These are phyloP conservation scores for Hyphantria cunea DNA, from an alignment of 1,140 invertebrate genomes.

Conservation along the genomic window DNA sequence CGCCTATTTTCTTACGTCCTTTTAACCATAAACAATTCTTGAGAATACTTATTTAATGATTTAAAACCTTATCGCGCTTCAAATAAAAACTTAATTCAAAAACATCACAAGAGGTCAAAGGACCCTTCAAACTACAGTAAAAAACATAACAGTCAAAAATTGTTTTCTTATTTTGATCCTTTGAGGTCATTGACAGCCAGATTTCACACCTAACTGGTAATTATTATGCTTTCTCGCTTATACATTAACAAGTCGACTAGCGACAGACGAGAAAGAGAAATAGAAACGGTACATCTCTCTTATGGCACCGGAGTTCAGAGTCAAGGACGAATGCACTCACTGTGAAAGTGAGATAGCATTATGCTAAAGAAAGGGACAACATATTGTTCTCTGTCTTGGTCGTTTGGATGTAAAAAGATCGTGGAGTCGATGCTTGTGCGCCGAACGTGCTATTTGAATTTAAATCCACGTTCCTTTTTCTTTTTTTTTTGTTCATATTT, in stretches of 20 bases:
- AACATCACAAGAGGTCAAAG: slow-evolving; percentile 52
- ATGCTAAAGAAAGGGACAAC: slow-evolving; percentile 45
- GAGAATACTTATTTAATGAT: too few species aligned
- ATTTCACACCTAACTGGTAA: slow-evolving; percentile 62
- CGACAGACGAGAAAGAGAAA: slow-evolving; percentile 47
- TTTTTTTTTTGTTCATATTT: slow-evolving; percentile 28
- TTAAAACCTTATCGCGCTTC: too few species aligned
- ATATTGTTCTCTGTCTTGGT: slow-evolving; percentile 45
- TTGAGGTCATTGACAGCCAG: slow-evolving; percentile 70
- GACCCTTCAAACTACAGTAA: slow-evolving; percentile 62
- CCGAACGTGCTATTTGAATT: slow-evolving; percentile 36
- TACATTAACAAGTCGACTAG: slow-evolving; percentile 23
- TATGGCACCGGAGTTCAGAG: slow-evolving; percentile 52
- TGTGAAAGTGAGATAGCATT: slow-evolving; percentile 41
- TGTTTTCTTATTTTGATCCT: slow-evolving; percentile 64
- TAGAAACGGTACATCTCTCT: slow-evolving; percentile 70
- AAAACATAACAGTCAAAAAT: slow-evolving; percentile 47
- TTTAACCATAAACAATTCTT: too few species aligned
- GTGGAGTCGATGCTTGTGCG: slow-evolving; percentile 54
- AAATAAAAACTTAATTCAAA: too few species aligned
- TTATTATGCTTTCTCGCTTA: slow-evolving; percentile 52
- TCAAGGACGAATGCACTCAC: slow-evolving; percentile 71
- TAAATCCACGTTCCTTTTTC: neutral
- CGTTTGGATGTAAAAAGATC: slow-evolving; percentile 41
- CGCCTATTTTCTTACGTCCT: too few species aligned